Base-by-base conservation (phyloP, 2,113 vertebrate genomes). In the Talpa occidentalis region DNA sequence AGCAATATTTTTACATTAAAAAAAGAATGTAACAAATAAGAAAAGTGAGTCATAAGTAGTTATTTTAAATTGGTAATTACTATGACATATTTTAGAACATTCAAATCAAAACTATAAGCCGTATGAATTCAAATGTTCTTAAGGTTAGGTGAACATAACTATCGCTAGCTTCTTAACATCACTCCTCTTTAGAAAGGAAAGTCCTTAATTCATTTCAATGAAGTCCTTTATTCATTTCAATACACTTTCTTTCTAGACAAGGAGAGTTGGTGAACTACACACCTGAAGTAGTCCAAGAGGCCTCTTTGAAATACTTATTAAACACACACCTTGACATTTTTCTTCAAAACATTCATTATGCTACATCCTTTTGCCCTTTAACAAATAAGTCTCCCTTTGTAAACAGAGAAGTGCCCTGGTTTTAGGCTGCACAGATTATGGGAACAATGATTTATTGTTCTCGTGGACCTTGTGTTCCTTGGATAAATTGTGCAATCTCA, bases 391-490 rank as follows among this genome's bases (percentile, higher is more conserved):
- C 72, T 59, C 9, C 32, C 66, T 94, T 93, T 95, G 83, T 90
- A 80, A 93, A 95, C 10, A 90, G 40, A 97, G 32, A 78, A 90
- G 66, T 67, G 19, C 16, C 40, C 52, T 84, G 47, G 79, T 76
- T 91, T 94, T 59, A 52, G 54, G 84, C 76, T 81, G 70, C 78
- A 90, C 70, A 91, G 70, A 93, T 84, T 96, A 64, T 26, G 10
- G 49, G 28, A 91, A 95, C 76, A 90, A 49, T 77, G 80, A 87
- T 77, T 67, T 83, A 95, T 84, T 97, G 83, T 96, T 91, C 84
- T 86, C 44, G 22, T 30, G 16, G 42, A 90, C 62, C 24, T 69
- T 84, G 67, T 67, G 64, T 56, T 87, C 40, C 40, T 60, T 66
- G 79, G 78, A 86, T 88, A 87, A 93, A 88, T 40, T 83, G 83